Base-by-base conservation (phyloP, 2,797 vertebrate species). In the Pagetopsis macropterus region DNA sequence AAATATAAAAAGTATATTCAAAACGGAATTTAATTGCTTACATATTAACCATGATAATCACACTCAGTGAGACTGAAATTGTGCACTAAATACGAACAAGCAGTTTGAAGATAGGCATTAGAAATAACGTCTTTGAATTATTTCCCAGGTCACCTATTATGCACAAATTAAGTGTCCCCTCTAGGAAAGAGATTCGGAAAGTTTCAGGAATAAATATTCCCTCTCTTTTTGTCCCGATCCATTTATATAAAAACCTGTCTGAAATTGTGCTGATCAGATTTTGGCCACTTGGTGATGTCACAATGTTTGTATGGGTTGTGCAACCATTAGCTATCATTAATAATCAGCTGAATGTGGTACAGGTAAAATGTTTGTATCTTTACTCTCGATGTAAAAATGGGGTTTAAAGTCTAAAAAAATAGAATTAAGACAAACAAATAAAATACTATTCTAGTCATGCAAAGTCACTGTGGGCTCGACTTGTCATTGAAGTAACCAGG, bases 401-500 rank as follows among this genome's bases (percentile, higher is more conserved):
- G 14, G 16, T 33, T n/a, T 21, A 12, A 17, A 54, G 31, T 50
- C 31, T 5, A 23, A 33, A 31, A 60, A 55, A 44, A 61, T 14
- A 23, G 16, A 66, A 58, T 45, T 54, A 2, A 59, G 17, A 62
- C 9, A 48, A 10, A 52, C 46, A 59, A 50, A 51, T 37, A 9
- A 60, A 54, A 43, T 43, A 60, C 3, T 46, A 5, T 59, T 58
- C 4, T 43, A 14, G 41, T 56, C 1, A 52, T 67, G 33, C 37
- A 49, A 54, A 52, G 17, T 19, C 21, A 70, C 40, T 31, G 14
- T 56, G n/a, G 4, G 23, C n/a, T 16, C 8, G 1, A 60, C 7
- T 71, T 21, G 33, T 27, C 40, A 60, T 14, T 59, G 10, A 65
- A 45, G 43, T 60, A 65, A 76, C 14, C 14, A 70, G 15, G 4